Evolutionary conservation across 2,888 invertebrate genomes (phyloP).

Genomic region (Conops quadrifasciatus): DNA sequence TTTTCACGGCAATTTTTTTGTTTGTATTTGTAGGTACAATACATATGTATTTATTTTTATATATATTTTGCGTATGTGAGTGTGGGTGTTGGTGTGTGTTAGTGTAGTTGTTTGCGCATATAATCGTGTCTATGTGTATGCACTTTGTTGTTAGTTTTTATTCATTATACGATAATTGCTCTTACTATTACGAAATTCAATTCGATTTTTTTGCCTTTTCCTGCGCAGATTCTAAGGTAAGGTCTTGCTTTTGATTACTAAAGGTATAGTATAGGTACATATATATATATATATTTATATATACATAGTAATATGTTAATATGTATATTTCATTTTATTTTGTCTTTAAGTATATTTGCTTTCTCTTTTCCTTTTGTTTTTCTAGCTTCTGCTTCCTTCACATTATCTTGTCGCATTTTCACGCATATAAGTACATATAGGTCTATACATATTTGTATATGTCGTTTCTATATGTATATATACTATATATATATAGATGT

Average conservation of each 20-base stretch:
- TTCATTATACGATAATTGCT: conserved; percentile 8
- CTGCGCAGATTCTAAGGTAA: neutral
- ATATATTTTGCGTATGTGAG: conserved; percentile 9
- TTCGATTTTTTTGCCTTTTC: neutral
- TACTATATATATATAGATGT: conserved; percentile 42
- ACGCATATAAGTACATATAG: conserved; percentile 41
- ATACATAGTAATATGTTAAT: conserved; percentile 29
- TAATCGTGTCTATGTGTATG: neutral
- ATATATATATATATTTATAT: conserved; percentile 12
- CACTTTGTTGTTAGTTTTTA: neutral
- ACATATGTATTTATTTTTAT: conserved; percentile 38
- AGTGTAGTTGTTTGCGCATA: neutral
- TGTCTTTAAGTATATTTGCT: conserved; percentile 38
- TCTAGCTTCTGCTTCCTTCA: conserved; percentile 45
- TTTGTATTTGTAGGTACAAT: conserved; percentile 7
- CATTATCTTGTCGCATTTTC: conserved; percentile 38
- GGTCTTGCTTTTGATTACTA: conserved; percentile 22
- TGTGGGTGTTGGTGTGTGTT: conserved; percentile 21
- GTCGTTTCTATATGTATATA: conserved; percentile 43
- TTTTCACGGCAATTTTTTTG: no score
- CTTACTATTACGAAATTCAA: neutral
- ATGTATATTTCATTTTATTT: conserved; percentile 44
- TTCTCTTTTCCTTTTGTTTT: conserved; percentile 39
- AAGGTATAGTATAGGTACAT: conserved; percentile 3
- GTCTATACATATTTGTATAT: conserved; percentile 40